Evolutionary conservation across 2,888 invertebrate species (phyloP), one percentile per base, ranked within the genome.

Genomic region (Drosophila birchii): DNA sequence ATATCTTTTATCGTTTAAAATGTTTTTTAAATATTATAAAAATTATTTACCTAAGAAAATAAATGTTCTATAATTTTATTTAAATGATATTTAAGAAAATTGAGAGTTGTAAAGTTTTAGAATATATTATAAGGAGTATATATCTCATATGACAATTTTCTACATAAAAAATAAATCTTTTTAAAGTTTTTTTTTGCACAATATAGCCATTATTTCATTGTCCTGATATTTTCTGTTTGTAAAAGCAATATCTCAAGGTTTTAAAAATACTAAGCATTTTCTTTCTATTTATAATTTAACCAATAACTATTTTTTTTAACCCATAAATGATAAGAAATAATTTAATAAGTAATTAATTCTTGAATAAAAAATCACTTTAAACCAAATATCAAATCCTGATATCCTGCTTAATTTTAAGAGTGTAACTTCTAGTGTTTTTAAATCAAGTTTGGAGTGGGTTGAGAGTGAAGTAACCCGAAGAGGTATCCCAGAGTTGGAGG

Each of bases 391-490:
- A 23, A 18, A 5, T 5, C 2, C n/a, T 11, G 26, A 51, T 18
- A 14, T 8, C 14, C 2, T 16, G 23, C 1, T n/a, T n/a, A 16
- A 54, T 29, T 53, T 39, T 29, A 16, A 1, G 11, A 5, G 55
- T 59, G 59, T 29, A 32, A 6, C 29, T 7, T n/a, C 29, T 38
- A 53, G 55, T 41, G 60, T 16, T 36, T 36, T 59, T 9, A 9
- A 5, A 36, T 49, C 49, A 14, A 23, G 39, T 41, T 34, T 32
- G 84, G 72, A 78, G 72, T 45, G 63, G 68, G 66, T 72, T 73
- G 66, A 34, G 72, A 72, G 74, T 75, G 72, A 34, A 47, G 61
- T 32, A 51, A 51, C 51, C 51, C n/a, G 4, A 49, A 32, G 63
- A 62, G 63, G 47, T 14, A 20, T 45, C 23, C 34, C 20, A 34